Base-by-base conservation (phyloP, 2,888 invertebrate genomes). In the Ferrisia virgata region DNA sequence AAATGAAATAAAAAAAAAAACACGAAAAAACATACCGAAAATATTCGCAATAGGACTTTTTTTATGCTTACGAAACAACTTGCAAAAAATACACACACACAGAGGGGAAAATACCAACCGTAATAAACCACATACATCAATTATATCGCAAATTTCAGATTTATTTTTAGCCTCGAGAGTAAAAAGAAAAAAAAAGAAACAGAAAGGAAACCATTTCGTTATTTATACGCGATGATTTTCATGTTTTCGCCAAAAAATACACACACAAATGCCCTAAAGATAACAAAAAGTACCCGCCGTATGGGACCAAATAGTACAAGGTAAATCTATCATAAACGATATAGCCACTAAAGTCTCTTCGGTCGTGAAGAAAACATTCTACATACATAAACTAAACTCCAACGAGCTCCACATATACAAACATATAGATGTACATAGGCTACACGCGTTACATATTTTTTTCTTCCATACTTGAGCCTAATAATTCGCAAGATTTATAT, bases 401-500 rank as follows among this genome's bases (percentile, higher is more conserved):
- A 11, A 58, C 58, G 13, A 11, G 8, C 31, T 15, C 15, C n/a
- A 69, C n/a, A 25, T 28, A 64, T n/a, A n/a, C n/a, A n/a, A n/a
- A n/a, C n/a, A n/a, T n/a, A n/a, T n/a, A n/a, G n/a, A n/a, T n/a
- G n/a, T n/a, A 58, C 5, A 18, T 58, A 58, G 22, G 58, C 8
- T 64, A 64, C 28, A 64, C 25, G 64, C 22, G 64, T 64, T 58
- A 64, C 28, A 64, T 28, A 64, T 64, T 64, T 64, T 58, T 25
- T 64, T 28, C 64, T n/a, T 25, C 25, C 18, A 2, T 76, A 18
- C 18, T 36, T 76, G 36, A n/a, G 72, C 72, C 33, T 76, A 76
- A 36, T 36, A 76, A 33, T 76, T 36, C 72, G 33, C 18, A 76
- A 76, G 72, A 76, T 76, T 76, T 76, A 76, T 76, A 76, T 76